Evolutionary conservation across 2,888 invertebrate species (phyloP), one percentile per base, ranked within the genome.

Genomic region (Orthosia gracilis): DNA sequence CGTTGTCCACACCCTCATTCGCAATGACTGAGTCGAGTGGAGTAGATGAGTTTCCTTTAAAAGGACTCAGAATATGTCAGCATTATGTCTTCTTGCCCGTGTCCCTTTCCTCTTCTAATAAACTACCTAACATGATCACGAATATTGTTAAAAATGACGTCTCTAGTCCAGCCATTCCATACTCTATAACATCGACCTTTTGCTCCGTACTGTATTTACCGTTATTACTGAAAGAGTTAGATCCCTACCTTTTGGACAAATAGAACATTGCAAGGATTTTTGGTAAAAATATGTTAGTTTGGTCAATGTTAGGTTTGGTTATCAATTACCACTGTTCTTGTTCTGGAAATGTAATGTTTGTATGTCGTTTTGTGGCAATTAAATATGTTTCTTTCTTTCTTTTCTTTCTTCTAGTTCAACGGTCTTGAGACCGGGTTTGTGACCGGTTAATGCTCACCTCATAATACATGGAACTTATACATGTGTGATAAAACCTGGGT

Each of bases 201-300:
- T 63, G 69, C 40, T 31, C 65, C 57, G 13, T 50, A 9, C 9
- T 31, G 49, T 73, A 78, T 78, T 82, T 79, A 74, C 72, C 55
- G 71, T 73, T 82, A 76, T 76, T 63, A 63, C 74, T n/a, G 49
- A 23, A 62, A 59, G n/a, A 66, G n/a, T 55, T 65, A 68, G 55
- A 55, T 40, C 26, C 4, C 54, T 65, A 61, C 64, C 74, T 73
- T 62, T 72, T 40, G 50, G 50, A 74, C 47, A 68, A 68, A 74
- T 80, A 65, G 13, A 55, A 76, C n/a, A 13, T 21, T n/a, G 31
- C 49, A 15, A 23, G 21, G 9, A 49, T 13, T 76, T 23, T 57
- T 26, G 40, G 23, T 49, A 26, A 57, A 21, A 21, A 75, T 68
- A 68, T 55, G 54, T 61, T 45, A 49, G 54, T 21, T 69, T 45